A percentile compares a stretch with the other conserved stretches of the same genome.
phyloP scores from a whole-genome alignment of 2,888 invertebrate genomes.

The Drosophila longiperda region DNA sequence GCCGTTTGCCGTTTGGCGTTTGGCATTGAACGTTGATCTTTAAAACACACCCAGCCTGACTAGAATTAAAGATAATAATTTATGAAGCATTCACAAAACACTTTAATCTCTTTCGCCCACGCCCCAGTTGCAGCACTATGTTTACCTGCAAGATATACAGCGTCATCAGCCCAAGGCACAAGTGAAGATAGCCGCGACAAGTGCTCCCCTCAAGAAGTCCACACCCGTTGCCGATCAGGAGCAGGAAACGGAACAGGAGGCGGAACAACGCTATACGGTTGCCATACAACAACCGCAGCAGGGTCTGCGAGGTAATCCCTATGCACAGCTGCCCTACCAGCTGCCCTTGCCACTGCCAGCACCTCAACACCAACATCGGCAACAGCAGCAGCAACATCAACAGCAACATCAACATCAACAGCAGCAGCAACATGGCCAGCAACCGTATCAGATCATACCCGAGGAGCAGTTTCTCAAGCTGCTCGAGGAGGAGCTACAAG shows the following conservation, averaged over 20 bases:
- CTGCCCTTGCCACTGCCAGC: constrained; percentile 63
- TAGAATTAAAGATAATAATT: constrained; percentile 38
- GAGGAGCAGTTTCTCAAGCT: constrained; percentile 83
- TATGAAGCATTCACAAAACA: constrained; percentile 38
- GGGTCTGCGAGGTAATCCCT: constrained; percentile 49
- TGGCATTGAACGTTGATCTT: constrained; percentile 74
- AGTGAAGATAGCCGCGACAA: constrained; percentile 53
- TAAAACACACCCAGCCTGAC: constrained; percentile 27
- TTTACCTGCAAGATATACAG: constrained; percentile 83
- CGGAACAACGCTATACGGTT: constrained; percentile 80
- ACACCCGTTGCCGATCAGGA: constrained; percentile 71
- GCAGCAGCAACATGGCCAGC: constrained; percentile 44
- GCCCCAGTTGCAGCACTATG: constrained; percentile 82
- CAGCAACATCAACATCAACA: constrained; percentile 55
- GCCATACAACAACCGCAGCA: constrained; percentile 76
- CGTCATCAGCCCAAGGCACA: constrained; percentile 79
- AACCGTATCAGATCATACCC: constrained; percentile 82
- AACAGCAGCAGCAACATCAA: constrained; percentile 40
- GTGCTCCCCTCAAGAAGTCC: constrained; percentile 45
- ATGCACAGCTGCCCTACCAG: constrained; percentile 59
- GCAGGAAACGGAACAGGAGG: constrained; percentile 66
- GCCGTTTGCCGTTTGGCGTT: constrained; percentile 57
- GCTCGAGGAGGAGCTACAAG: constrained; percentile 82
- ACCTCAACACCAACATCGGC: constrained; percentile 65
- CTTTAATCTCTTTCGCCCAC: constrained; percentile 34